Evolutionary conservation across 1,140 invertebrate species (phyloP), one percentile per base, ranked within the genome.

Genomic region (Heterodera carotae): DNA sequence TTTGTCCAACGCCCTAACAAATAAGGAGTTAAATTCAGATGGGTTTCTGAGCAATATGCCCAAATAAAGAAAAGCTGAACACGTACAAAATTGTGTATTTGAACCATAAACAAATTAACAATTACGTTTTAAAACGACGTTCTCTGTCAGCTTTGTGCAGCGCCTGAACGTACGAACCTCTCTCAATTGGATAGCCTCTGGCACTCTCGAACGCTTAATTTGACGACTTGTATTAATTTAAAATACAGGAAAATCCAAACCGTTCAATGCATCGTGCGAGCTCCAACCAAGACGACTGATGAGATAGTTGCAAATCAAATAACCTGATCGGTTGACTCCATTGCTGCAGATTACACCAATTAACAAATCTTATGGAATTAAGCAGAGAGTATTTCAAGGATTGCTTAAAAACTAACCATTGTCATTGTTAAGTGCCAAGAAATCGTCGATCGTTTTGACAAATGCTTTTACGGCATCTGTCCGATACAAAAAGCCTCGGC

Each of bases 331-430:
- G 88, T 96, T 96, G 2, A 96, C 89, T 12, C 94, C 94, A 87
- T 96, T 94, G 0, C 94, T 95, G 87, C 94, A 96, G 86, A 96
- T 94, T 25, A 96, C 92, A 36, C 93, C 94, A 83, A 96, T 91
- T n/a, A 95, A 84, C 81, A 90, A 90, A 87, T 92, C 93, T 94
- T 90, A 66, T 91, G 91, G 72, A 22, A 78, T 3, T 53, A 33
- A 29, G 27, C 22, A 22, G 22, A 77, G n/a, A 59, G 25, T 31
- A 79, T 48, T 31, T 5, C 18, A 22, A 8, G 3, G 15, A 25
- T n/a, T 62, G 27, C 8, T 31, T 66, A 70, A 87, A 80, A 81
- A 86, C 64, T 39, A 71, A 85, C 84, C 76, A 72, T 86, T 85
- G 72, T 88, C 82, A 56, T 69, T 53, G 78, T 86, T 83, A 12